Percentiles rank a stretch among this genome's conserved stretches.
phyloP scores from a whole-genome alignment of 1,140 invertebrate species.

The Drosophila erecta region DNA sequence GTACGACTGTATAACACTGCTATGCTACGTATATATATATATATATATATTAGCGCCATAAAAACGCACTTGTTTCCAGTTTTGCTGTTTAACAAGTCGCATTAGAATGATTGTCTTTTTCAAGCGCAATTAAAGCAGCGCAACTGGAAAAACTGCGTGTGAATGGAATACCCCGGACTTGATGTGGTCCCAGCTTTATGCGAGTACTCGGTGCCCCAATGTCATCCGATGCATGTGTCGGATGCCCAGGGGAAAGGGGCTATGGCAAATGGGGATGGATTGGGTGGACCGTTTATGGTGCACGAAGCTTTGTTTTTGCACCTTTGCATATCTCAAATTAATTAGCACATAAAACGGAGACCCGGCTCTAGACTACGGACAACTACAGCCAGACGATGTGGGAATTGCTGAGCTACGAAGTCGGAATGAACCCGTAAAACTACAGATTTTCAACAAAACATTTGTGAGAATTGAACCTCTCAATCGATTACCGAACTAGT shows the following conservation, averaged over 20 bases:
- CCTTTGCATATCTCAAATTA: constrained; percentile 59
- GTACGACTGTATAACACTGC: constrained; percentile 8
- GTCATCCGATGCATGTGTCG: constrained; percentile 40
- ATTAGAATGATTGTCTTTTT: constrained; percentile 38
- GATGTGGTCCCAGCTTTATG: constrained; percentile 19
- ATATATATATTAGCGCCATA: constrained; percentile 10
- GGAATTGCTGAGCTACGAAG: constrained; percentile 6
- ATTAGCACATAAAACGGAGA: constrained; percentile 49
- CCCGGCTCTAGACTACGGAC: constrained; percentile 1
- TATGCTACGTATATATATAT: neutral
- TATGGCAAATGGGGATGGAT: neutral
- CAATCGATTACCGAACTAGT: constrained; percentile 28
- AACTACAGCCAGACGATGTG: constrained; percentile 9
- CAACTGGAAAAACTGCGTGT: constrained; percentile 61
- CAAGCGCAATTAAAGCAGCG: constrained; percentile 34
- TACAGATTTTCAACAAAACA: constrained; percentile 11
- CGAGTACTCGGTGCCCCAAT: constrained; percentile 45
- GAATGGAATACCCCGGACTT: constrained; percentile 44
- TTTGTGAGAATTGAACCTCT: neutral
- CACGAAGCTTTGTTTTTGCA: constrained; percentile 17
- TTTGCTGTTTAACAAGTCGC: constrained; percentile 28
- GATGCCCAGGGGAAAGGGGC: neutral
- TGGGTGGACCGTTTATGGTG: constrained; percentile 32
- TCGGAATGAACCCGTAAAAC: constrained; percentile 13
- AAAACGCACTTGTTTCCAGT: constrained; percentile 44